These are phyloP conservation scores for Ligdia adustata DNA, from an alignment of 2,888 invertebrate genomes.

Conservation along the genomic window DNA sequence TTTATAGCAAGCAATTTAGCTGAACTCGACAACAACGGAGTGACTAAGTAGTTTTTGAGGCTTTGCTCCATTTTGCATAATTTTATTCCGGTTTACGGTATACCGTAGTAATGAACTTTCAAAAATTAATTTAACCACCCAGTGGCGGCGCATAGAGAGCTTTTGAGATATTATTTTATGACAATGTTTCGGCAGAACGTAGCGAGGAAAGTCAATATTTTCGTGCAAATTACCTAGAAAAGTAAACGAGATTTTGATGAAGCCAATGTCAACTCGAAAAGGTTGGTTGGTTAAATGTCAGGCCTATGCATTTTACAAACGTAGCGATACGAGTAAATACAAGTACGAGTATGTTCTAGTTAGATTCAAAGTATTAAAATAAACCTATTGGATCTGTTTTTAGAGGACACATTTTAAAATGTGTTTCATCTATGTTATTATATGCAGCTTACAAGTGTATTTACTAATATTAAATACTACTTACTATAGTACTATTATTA, in stretches of 20 bases:
- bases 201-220: conserved; percentile 28
- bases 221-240: conserved; percentile 26
- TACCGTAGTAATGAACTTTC: not conserved
- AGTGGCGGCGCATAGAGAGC: conserved; percentile 10
- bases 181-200: conserved; percentile 19
- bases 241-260: conserved; percentile 33
- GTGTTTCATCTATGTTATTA: no score
- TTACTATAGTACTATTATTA: no score
- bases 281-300: not conserved
- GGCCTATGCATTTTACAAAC: no score
- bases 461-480: no score
- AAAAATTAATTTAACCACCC: conserved; percentile 14
- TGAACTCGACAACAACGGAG: no score
- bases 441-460: no score
- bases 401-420: no score
- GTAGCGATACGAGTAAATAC: no score
- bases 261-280: conserved; percentile 6
- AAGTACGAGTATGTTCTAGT: no score
- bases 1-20: no score
- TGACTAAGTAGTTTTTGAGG: not conserved
- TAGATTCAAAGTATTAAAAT: no score
- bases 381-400: no score
- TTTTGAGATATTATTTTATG: conserved; percentile 20
- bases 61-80: conserved; percentile 3
- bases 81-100: conserved; percentile 6